These are phyloP conservation scores for Cataglyphis hispanica DNA, from an alignment of 1,140 invertebrate genomes.

Conservation along the genomic window DNA sequence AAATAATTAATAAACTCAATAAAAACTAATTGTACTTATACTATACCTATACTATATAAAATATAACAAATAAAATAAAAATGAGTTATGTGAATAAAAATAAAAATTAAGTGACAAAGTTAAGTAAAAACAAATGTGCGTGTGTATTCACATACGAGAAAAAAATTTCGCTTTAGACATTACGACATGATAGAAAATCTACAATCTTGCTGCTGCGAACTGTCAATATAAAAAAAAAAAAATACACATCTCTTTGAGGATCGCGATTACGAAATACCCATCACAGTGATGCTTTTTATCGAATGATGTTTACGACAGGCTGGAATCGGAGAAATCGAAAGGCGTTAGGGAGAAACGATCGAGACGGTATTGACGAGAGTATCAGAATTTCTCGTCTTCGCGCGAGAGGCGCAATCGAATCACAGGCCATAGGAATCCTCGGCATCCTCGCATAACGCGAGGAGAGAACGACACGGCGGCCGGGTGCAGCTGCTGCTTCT, in stretches of 20 bases:
- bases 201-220: neutral
- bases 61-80: neutral
- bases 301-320: constrained; percentile 26
- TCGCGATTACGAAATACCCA: constrained; percentile 37
- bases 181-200: constrained; percentile 4
- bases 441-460: constrained; percentile 27
- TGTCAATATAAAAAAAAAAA: constrained; percentile 17
- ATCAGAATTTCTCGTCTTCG: constrained; percentile 30
- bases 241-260: neutral
- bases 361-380: constrained; percentile 1
- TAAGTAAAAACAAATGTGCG: neutral
- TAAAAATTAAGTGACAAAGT: neutral
- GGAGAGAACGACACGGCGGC: constrained; percentile 56
- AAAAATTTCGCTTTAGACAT: neutral
- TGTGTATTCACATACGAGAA: neutral
- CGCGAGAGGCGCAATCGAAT: constrained; percentile 2
- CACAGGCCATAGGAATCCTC: constrained; percentile 58
- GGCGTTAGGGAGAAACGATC: constrained; percentile 8
- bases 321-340: constrained; percentile 4
- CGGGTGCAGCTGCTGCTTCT: constrained; percentile 73
- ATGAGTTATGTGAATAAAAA: too few species aligned
- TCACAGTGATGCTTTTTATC: constrained; percentile 8
- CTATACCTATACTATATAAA: neutral
- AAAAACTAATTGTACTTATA: neutral
- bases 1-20: neutral